Percentiles rank a stretch among this genome's conserved stretches.
Evolutionary conservation across 2,113 vertebrate species (phyloP).

Genomic region (Phalacrocorax aristotelis): DNA sequence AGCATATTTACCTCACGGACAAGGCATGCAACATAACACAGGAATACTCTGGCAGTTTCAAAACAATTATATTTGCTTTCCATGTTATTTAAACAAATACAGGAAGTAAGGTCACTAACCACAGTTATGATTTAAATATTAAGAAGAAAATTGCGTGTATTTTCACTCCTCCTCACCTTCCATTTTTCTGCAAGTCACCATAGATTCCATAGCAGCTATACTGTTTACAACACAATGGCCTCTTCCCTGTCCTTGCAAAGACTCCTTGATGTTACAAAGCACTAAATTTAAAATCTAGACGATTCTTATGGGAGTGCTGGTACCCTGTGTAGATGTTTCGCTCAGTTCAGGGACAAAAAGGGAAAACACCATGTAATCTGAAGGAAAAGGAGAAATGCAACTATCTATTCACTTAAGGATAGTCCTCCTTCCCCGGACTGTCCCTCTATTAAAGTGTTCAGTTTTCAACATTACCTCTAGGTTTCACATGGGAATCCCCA

Average conservation of each 20-base stretch:
- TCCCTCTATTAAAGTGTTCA: not conserved
- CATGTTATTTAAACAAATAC: not conserved
- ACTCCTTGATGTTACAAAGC: not conserved
- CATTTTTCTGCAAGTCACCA: not conserved
- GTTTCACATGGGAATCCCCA: accelerated
- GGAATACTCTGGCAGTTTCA: not conserved
- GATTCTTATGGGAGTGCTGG: not conserved
- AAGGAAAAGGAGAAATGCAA: not conserved
- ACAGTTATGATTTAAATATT: not conserved
- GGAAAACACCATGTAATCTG: not conserved
- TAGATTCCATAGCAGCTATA: not conserved
- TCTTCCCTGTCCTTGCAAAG: not conserved
- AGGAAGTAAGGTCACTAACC: not conserved
- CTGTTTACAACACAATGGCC: slow-evolving; percentile 16
- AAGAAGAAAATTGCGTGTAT: not conserved
- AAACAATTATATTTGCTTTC: not conserved
- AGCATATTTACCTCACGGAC: slow-evolving; percentile 52
- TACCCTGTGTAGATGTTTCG: not conserved
- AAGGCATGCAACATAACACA: slow-evolving; percentile 32
- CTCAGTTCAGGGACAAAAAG: not conserved
- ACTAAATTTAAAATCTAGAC: not conserved
- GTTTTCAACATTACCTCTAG: not conserved
- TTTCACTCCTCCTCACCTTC: not conserved
- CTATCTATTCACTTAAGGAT: accelerated
- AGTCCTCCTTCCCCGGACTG: not conserved